phyloP scores from a whole-genome alignment of 2,113 vertebrate species.

The Pongo abelii region DNA sequence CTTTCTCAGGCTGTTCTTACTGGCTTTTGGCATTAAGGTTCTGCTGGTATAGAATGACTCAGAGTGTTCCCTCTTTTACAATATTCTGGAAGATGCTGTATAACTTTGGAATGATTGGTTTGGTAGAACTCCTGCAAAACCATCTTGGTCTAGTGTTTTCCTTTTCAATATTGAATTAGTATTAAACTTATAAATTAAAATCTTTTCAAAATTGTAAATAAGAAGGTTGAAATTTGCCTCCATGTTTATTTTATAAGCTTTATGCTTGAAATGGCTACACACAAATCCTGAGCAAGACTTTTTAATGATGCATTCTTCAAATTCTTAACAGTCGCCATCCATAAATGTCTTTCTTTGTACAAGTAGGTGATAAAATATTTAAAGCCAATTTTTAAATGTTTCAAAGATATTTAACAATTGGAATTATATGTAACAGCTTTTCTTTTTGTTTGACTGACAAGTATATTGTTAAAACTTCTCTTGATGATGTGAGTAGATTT shows the following conservation, averaged over 20 bases:
- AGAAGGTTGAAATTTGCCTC: slow-evolving; percentile 36
- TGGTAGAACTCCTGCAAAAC: slow-evolving; percentile 37
- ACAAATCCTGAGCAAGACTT: slow-evolving; percentile 39
- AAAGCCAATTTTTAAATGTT: slow-evolving; percentile 42
- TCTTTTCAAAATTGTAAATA: slow-evolving; percentile 41
- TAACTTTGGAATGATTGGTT: slow-evolving; percentile 32
- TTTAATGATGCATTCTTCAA: slow-evolving; percentile 40
- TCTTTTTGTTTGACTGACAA: slow-evolving; percentile 44
- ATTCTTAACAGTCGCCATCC: slow-evolving; percentile 19
- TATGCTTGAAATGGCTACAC: slow-evolving; percentile 29
- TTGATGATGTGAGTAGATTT: slow-evolving; percentile 63
- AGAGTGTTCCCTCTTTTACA: slow-evolving; percentile 19
- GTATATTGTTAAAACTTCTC: slow-evolving; percentile 46
- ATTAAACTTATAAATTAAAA: slow-evolving; percentile 50
- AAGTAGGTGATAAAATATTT: slow-evolving; percentile 40
- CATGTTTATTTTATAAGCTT: slow-evolving; percentile 47
- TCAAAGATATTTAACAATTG: slow-evolving; percentile 40
- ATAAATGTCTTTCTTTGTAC: slow-evolving; percentile 27
- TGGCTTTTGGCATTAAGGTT: slow-evolving; percentile 33
- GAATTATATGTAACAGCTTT: slow-evolving; percentile 43
- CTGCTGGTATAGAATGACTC: slow-evolving; percentile 11
- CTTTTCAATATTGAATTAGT: slow-evolving; percentile 23
- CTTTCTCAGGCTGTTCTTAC: slow-evolving; percentile 8
- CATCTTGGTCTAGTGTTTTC: slow-evolving; percentile 27
- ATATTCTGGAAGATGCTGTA: slow-evolving; percentile 21